Evolutionary conservation across 2,797 vertebrate species (phyloP).

Genomic region (Sebastes kiyomatsui): DNA sequence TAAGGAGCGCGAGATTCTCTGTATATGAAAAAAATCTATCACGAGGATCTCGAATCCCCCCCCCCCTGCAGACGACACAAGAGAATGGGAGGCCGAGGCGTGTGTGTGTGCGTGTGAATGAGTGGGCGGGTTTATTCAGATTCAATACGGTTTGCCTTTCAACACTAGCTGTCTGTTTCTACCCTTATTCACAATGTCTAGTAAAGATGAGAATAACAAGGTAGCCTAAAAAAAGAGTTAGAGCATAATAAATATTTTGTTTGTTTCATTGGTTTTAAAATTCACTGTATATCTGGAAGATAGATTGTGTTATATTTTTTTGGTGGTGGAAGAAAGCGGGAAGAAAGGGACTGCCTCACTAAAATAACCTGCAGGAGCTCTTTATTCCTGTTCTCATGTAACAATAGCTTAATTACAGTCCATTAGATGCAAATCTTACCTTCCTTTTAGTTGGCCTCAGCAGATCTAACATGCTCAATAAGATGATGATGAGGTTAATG

Average conservation of each 20-base stretch:
- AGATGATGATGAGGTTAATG: not conserved
- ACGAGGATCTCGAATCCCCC: conserved; percentile 64
- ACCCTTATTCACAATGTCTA: conserved; percentile 94
- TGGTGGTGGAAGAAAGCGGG: conserved; percentile 31
- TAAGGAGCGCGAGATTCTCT: conserved; percentile 54
- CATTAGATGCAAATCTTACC: not conserved
- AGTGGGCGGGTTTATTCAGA: conserved; percentile 75
- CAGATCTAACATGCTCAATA: not conserved
- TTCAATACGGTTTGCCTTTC: conserved; percentile 96
- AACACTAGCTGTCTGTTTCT: conserved; percentile 95
- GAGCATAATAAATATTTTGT: conserved; percentile 73
- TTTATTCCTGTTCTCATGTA: conserved; percentile 21
- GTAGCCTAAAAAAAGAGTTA: conserved; percentile 87
- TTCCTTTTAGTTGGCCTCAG: not conserved
- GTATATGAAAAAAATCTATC: conserved; percentile 38
- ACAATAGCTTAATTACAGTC: not conserved
- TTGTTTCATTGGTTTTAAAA: conserved; percentile 75
- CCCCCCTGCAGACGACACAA: conserved; percentile 82
- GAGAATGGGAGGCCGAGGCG: conserved; percentile 60
- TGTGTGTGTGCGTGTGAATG: conserved; percentile 33
- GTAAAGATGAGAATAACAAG: conserved; percentile 91
- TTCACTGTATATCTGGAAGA: conserved; percentile 90
- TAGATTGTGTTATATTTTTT: conserved; percentile 61
- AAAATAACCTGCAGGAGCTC: conserved; percentile 72
- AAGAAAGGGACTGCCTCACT: conserved; percentile 57